phyloP scores from a whole-genome alignment of 2,888 invertebrate genomes.

The Liopterus haemorrhoidalis region DNA sequence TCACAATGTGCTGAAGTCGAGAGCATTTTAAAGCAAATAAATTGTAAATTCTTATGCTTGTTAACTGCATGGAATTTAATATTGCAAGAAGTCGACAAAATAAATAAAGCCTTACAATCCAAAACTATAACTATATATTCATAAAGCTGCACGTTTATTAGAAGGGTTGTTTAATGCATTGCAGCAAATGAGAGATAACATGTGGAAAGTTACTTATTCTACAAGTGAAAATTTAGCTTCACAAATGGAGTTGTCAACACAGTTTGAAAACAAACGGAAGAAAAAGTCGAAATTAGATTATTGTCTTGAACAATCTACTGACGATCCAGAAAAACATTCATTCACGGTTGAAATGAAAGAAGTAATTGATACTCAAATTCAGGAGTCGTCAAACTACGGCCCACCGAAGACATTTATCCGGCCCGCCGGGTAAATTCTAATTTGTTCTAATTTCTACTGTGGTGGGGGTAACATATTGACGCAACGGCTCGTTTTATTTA shows the following conservation, averaged over 20 bases:
- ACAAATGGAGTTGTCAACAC: background rate
- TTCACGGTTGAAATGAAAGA: background rate
- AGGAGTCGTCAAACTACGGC: no score
- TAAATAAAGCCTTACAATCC: no score
- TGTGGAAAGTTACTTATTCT: background rate
- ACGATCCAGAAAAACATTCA: background rate
- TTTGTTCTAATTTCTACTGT: no score
- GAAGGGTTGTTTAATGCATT: background rate
- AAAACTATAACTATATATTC: slow-evolving; percentile 20
- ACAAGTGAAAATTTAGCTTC: background rate
- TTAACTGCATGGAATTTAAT: slow-evolving; percentile 4
- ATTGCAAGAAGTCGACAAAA: background rate
- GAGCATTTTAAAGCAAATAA: slow-evolving; percentile 3
- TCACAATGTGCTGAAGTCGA: background rate
- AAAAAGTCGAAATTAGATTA: background rate
- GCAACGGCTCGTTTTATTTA: no score
- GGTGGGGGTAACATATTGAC: no score
- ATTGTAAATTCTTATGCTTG: slow-evolving; percentile 5
- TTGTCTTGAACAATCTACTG: background rate
- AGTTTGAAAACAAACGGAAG: slow-evolving; percentile 3
- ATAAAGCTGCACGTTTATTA: background rate
- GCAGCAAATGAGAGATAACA: background rate
- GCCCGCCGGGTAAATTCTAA: no score
- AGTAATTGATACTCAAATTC: background rate
- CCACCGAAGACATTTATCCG: no score